Evolutionary conservation across 2,113 vertebrate species (phyloP).

Genomic region (Physeter macrocephalus): DNA sequence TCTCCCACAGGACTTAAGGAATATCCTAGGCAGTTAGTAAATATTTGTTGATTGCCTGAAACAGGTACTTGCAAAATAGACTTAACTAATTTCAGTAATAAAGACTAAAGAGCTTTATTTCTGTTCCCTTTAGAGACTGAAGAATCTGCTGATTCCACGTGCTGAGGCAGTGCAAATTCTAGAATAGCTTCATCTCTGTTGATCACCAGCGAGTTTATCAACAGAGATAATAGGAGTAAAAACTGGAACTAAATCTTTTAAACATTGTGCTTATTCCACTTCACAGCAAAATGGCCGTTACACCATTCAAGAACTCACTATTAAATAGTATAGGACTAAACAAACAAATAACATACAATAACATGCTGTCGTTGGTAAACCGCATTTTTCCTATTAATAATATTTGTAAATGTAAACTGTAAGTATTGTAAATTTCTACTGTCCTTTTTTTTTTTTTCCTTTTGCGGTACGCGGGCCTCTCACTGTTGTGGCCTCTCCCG

Average conservation of each 20-base stretch:
- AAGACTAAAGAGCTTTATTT: not conserved
- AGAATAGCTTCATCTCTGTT: not conserved
- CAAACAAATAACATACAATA: not conserved
- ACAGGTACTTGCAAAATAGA: not conserved
- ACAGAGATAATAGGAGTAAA: not conserved
- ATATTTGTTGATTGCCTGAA: not conserved
- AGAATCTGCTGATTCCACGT: not conserved
- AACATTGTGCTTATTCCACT: not conserved
- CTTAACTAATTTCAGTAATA: not conserved
- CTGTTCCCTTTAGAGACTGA: not conserved
- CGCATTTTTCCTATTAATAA: not conserved
- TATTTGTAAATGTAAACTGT: not conserved
- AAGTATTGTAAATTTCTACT: not conserved
- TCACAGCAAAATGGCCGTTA: not conserved
- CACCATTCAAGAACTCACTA: not conserved
- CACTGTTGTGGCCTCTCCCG: no score
- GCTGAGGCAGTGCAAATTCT: not conserved
- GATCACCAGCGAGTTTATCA: not conserved
- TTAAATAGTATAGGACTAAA: not conserved
- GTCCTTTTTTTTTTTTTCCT: no score
- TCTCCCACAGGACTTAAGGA: not conserved
- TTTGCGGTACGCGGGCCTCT: no score
- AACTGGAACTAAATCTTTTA: not conserved
- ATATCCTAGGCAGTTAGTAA: not conserved
- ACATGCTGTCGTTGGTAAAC: not conserved